These are phyloP conservation scores for Rhaphigaster nebulosa DNA, from an alignment of 2,888 invertebrate species.

Conservation along the genomic window DNA sequence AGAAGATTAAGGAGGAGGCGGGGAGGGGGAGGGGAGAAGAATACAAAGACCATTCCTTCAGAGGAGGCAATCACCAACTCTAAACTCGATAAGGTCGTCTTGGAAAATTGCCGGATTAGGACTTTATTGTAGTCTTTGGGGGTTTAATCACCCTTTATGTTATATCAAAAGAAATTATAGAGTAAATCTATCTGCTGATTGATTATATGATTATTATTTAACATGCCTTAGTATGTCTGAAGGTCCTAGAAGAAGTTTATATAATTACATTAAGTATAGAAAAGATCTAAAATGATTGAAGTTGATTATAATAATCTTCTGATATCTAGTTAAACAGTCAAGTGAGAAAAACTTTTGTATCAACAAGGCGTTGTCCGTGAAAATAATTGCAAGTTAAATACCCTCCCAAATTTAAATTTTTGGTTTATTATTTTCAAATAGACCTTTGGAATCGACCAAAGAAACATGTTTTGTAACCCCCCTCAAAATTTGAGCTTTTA, in stretches of 20 bases:
- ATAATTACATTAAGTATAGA: not conserved
- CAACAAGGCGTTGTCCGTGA: too few species aligned
- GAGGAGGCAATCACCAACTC: slow-evolving; percentile 5
- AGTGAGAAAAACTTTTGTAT: too few species aligned
- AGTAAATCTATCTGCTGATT: not conserved
- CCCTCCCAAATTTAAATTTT: too few species aligned
- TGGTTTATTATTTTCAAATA: too few species aligned
- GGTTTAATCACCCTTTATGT: not conserved
- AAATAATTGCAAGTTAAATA: too few species aligned
- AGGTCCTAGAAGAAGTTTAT: not conserved
- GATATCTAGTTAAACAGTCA: too few species aligned
- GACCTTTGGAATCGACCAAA: too few species aligned
- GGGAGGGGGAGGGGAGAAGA: not conserved
- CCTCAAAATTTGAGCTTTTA: too few species aligned
- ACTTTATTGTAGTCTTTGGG: not conserved
- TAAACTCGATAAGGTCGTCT: not conserved
- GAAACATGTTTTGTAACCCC: too few species aligned
- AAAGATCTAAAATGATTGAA: not conserved
- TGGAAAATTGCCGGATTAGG: slow-evolving; percentile 6
- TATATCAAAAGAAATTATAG: not conserved
- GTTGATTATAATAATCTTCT: too few species aligned
- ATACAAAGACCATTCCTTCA: not conserved
- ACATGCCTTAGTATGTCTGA: not conserved
- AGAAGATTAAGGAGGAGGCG: not conserved
- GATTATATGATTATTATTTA: not conserved